Base-by-base conservation (phyloP, 1,140 invertebrate genomes). In the Chlorops oryzae region DNA sequence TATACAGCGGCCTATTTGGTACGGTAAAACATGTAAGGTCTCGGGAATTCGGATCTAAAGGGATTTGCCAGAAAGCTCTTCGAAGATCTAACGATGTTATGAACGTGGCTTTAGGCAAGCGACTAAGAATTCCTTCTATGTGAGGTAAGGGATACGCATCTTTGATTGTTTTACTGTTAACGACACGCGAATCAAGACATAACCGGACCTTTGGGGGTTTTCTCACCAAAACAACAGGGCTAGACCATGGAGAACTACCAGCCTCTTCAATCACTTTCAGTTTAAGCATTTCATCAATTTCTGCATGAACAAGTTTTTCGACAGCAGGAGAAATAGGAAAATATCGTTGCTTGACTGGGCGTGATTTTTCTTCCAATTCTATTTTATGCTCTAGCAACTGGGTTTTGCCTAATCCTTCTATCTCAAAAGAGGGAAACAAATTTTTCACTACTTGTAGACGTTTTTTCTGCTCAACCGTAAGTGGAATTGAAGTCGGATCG, bases 241-340 rank as follows among this genome's bases (percentile, higher is more conserved):
- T 51, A 15, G 54, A 58, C 56, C 48, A 56, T 4, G n/a, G n/a
- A n/a, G 49, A 27, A 20, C 54, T 56, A 13, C 13, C 45, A 3
- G 51, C 46, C 9, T 53, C 47, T 46, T 56, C 50, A 4, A 53
- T 58, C 1, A 56, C 56, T 13, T 46, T 46, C 17, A 43, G 24
- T 13, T 45, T 27, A 12, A 51, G 10, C 52, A 57, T 57, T 2
- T 48, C 27, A 40, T 54, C 48, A n/a, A 57, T 28, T 42, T 57
- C 45, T 0, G 3, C 15, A 27, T 37, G 55, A 22, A 52, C 27
- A 13, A 55, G 25, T 25, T 52, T 55, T 43, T 57, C 39, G 10
- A 49, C 50, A 18, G 55, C 49, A 6, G 52, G 49, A 3, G 49
- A 50, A 9, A 57, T 21, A 3, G 52, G 52, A 32, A 41, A 51